Base-by-base conservation (phyloP, 2,888 invertebrate species). In the Neria commutata region DNA sequence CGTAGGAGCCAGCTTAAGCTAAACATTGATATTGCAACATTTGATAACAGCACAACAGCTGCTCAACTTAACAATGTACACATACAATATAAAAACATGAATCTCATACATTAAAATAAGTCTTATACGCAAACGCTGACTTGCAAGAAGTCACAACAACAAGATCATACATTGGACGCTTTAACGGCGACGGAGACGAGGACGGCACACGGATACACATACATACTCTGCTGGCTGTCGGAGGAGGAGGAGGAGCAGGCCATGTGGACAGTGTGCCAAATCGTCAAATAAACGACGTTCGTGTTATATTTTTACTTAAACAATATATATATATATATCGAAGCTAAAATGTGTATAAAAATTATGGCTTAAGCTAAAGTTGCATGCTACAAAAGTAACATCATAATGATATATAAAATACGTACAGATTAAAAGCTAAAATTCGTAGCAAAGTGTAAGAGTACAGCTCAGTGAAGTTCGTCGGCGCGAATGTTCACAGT, bases 1-100 rank as follows among this genome's bases (percentile, higher is more conserved):
- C 72, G 51, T 68, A 67, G 72, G 68, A 65, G 63, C 59, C 60
- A 57, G 57, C 48, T 49, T n/a, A 33, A 55, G n/a, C 37, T 37
- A 37, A 14, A 37, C n/a, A 37, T 37, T 14, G 8, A 14, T 37
- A 37, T 37, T 14, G 4, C 4, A 14, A 37, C 37, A 37, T 37
- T 37, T 4, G 10, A 37, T 14, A 14, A 14, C n/a, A 37, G 8
- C 8, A 14, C 4, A 14, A 37, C 37, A 37, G 8, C n/a, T 4
- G 10, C 8, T 29, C 42, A 29, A 53, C 53, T 53, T 53, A 53
- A 29, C 53, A n/a, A n/a, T n/a, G n/a, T n/a, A n/a, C n/a, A n/a
- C n/a, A n/a, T 53, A 53, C 52, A 52, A 52, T 16, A 52, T 10
- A 49, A 17, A 42, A 42, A 42, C 42, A n/a, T 5, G 42, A 19